phyloP scores from a whole-genome alignment of 2,113 vertebrate species.

The Oryzias javanicus region DNA sequence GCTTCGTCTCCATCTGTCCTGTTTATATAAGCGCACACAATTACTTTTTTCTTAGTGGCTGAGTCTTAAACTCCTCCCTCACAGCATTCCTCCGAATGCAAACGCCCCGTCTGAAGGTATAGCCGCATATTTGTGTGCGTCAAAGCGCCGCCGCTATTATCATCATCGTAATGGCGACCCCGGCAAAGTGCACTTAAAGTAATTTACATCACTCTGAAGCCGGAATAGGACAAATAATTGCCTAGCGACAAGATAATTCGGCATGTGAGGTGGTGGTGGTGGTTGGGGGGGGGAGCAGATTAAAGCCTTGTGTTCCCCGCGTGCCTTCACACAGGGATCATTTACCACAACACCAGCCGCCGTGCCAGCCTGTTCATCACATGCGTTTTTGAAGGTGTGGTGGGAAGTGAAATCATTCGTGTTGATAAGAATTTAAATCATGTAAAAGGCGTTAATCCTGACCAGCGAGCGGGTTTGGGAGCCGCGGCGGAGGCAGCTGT shows the following conservation, averaged over 20 bases:
- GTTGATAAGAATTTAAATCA: slow-evolving; percentile 1
- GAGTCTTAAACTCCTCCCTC: slow-evolving; percentile 21
- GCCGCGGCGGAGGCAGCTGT: slow-evolving; percentile 23
- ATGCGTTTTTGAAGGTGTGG: slow-evolving; percentile 44
- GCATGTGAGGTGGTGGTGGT: slow-evolving; percentile 24
- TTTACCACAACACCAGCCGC: slow-evolving; percentile 59
- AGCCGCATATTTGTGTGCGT: slow-evolving; percentile 66
- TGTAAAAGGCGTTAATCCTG: slow-evolving; percentile 5
- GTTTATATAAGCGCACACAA: slow-evolving; percentile 46
- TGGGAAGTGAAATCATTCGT: slow-evolving; percentile 10
- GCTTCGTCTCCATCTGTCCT: slow-evolving; percentile 8
- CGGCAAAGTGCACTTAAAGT: slow-evolving; percentile 81
- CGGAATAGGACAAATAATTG: slow-evolving; percentile 79
- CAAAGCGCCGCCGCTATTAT: slow-evolving; percentile 67
- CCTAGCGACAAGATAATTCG: slow-evolving; percentile 72
- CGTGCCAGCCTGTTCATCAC: slow-evolving; percentile 52
- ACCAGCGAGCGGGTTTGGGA: slow-evolving; percentile 12
- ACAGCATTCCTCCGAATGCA: slow-evolving; percentile 25
- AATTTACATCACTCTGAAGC: slow-evolving; percentile 78
- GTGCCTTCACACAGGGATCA: slow-evolving; percentile 64
- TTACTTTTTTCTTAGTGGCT: slow-evolving; percentile 28
- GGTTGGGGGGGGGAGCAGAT: slow-evolving; percentile 23
- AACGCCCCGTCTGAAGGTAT: slow-evolving; percentile 53
- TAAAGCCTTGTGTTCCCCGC: slow-evolving; percentile 30
- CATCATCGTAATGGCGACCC: slow-evolving; percentile 73